Base-by-base conservation (phyloP, 2,888 invertebrate species). In the Protodeltote pygarga region DNA sequence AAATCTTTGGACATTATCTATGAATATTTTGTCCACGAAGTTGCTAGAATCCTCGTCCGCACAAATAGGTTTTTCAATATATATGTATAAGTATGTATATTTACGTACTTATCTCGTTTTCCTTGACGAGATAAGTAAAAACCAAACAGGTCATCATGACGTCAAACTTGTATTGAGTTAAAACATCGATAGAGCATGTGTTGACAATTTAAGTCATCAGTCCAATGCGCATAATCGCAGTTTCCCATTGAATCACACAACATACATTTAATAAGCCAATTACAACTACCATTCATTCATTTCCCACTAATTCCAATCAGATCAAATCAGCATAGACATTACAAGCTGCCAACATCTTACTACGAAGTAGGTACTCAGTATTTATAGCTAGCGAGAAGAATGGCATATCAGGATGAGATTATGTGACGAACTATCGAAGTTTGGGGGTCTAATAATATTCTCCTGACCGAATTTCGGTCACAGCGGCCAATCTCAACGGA, bases 261-360 rank as follows among this genome's bases (percentile, higher is more conserved):
- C 10, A 14, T 25, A 35, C 24, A 39, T 28, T 37, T 47, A 47
- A 40, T 32, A 61, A 34, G 33, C 24, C 19, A 38, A 16, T 41
- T 37, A 38, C 40, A 42, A 20, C 38, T 33, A 24, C 44, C 33
- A 46, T 37, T 40, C 46, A 37, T 60, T 31, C 19, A 34, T 41
- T n/a, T n/a, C n/a, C 23, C 37, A 47, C 41, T 54, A 34, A 58
- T 61, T 48, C 48, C 63, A 54, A 58, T 58, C 55, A 35, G 48
- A 62, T 41, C 40, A 34, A 58, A 48, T 62, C 55, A 51, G 19
- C 46, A 29, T 34, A 39, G 47, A 23, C 15, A 39, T 59, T 51
- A 58, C 41, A 53, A 52, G 20, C 33, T 59, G 31, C 19, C 21
- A 41, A 44, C 37, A 31, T 33, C 48, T 45, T 21, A 31, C 13